Evolutionary conservation across 2,888 invertebrate genomes (phyloP).

Genomic region (Dasypogon diadema): DNA sequence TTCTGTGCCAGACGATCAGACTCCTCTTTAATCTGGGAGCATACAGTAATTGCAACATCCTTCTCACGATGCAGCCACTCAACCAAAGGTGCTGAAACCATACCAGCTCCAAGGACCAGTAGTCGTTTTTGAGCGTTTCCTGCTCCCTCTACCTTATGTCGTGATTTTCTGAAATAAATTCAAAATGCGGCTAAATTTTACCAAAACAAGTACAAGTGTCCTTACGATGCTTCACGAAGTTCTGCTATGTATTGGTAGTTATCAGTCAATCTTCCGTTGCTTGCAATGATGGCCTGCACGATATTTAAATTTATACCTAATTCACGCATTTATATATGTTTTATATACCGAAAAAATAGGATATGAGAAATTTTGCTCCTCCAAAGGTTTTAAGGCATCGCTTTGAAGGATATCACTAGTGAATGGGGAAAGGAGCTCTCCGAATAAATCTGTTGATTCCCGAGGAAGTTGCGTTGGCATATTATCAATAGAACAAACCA

Average conservation of each 20-base stretch:
- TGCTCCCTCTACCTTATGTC: conserved; percentile 79
- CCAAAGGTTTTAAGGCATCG: conserved; percentile 82
- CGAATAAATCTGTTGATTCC: conserved; percentile 98
- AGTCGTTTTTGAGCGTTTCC: conserved; percentile 77
- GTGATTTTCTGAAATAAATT: conserved; percentile 71
- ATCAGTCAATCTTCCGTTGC: conserved; percentile 92
- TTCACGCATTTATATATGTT: not conserved
- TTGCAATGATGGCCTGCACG: conserved; percentile 92
- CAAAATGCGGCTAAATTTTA: not conserved
- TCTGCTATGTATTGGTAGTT: conserved; percentile 96
- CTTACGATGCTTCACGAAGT: conserved; percentile 77
- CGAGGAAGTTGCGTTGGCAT: conserved; percentile 99
- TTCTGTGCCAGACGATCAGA: conserved; percentile 84
- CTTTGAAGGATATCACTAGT: conserved; percentile 88
- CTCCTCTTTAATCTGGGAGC: conserved; percentile 89
- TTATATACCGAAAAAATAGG: conserved; percentile 64
- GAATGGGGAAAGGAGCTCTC: conserved; percentile 90
- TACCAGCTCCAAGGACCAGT: conserved; percentile 94
- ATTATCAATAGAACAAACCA: conserved; percentile 99
- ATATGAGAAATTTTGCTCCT: conserved; percentile 77
- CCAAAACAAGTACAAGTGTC: conserved; percentile 40
- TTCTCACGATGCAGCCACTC: conserved; percentile 91
- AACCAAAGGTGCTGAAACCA: conserved; percentile 93
- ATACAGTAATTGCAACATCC: conserved; percentile 85
- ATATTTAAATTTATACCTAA: not conserved